phyloP scores from a whole-genome alignment of 53 echinoderm and acorn worm genomes.

The Paracentrotus lividus region DNA sequence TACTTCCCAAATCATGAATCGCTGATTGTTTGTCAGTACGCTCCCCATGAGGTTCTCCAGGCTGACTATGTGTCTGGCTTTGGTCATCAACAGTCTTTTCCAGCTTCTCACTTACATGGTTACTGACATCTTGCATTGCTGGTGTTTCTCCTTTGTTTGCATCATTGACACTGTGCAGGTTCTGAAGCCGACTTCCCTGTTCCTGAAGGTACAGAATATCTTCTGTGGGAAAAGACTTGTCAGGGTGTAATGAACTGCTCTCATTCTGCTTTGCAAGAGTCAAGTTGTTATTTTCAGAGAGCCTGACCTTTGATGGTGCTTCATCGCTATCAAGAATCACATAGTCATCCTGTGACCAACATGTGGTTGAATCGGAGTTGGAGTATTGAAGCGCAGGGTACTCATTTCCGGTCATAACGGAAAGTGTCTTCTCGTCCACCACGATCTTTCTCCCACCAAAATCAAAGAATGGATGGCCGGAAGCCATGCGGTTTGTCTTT shows the following conservation, averaged over 20 bases:
- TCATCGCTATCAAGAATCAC: conserved; percentile 21
- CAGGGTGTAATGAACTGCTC: not conserved
- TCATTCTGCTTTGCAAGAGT: not conserved
- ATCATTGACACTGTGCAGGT: not conserved
- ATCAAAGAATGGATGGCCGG: not conserved
- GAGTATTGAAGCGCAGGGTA: conserved; percentile 21
- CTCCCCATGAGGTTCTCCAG: not conserved
- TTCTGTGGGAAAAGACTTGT: not conserved
- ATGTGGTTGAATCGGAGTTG: conserved; percentile 3
- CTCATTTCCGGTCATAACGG: not conserved
- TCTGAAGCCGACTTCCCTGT: conserved; percentile 42
- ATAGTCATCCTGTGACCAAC: conserved; percentile 24
- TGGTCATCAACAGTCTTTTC: not conserved
- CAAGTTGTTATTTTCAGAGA: conserved; percentile 3
- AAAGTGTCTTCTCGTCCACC: not conserved
- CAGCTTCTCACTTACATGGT: not conserved
- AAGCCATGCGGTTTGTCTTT: not conserved
- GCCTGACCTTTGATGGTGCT: not conserved
- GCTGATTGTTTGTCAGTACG: not conserved
- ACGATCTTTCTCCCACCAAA: not conserved
- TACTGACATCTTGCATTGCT: not conserved
- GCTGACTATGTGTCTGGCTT: not conserved
- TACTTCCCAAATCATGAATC: conserved; percentile 46
- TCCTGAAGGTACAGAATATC: conserved; percentile 55
- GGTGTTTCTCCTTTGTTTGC: not conserved